Percentiles rank a stretch among this genome's conserved stretches.
These are phyloP conservation scores for Bombyx mandarina DNA, from an alignment of 1,140 invertebrate genomes.

Conservation along the genomic window DNA sequence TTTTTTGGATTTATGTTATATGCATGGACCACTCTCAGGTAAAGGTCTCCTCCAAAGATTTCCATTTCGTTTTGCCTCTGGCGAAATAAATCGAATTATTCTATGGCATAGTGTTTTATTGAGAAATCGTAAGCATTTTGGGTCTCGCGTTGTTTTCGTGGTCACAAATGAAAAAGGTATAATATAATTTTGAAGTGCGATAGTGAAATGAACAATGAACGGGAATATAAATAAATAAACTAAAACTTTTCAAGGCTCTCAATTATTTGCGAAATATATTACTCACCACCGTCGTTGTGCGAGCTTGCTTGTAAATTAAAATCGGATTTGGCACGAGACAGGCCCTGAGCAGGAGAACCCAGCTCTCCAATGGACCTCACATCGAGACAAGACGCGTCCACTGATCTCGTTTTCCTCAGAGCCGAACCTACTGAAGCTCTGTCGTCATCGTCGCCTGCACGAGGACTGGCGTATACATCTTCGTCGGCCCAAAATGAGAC, in stretches of 20 bases:
- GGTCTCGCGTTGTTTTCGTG: too few relatives aligned
- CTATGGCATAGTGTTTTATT: too few relatives aligned
- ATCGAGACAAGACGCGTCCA: constrained; percentile 89
- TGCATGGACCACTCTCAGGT: too few relatives aligned
- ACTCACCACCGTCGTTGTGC: constrained; percentile 49
- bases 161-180: too few relatives aligned
- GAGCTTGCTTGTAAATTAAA: constrained; percentile 80
- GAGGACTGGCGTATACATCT: constrained; percentile 78
- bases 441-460: constrained; percentile 75
- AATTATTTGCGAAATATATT: not conserved
- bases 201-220: too few relatives aligned
- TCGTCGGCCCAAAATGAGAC: constrained; percentile 84
- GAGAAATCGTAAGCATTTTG: too few relatives aligned
- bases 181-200: too few relatives aligned
- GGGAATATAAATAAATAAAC: not conserved
- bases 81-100: too few relatives aligned
- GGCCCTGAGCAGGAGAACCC: constrained; percentile 70
- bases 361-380: constrained; percentile 79
- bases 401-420: constrained; percentile 87
- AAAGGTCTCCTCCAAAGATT: too few relatives aligned
- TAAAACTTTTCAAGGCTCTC: not conserved
- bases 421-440: constrained; percentile 78
- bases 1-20: too few relatives aligned
- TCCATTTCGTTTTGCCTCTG: too few relatives aligned
- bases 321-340: constrained; percentile 88